Conservation (phyloP, 2,113 vertebrate genomes). For the Lasiurus borealis region DNA sequence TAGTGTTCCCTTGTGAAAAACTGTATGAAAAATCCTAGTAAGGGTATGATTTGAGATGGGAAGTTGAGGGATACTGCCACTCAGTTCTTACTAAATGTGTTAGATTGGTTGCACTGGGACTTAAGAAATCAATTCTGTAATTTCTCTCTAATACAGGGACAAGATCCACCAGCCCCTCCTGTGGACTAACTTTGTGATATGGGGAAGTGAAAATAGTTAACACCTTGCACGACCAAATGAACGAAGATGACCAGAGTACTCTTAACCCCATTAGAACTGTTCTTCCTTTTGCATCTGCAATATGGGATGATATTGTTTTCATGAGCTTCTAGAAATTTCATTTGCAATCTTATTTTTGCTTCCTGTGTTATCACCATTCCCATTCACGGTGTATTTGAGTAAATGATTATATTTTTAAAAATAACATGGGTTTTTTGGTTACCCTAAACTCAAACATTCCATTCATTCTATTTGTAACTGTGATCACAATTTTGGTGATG, state of each 20-base stretch:
- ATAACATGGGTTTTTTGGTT: constrained; percentile 74
- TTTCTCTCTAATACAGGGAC: constrained; percentile 83
- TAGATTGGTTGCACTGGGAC: neutral
- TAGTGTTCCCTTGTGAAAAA: neutral
- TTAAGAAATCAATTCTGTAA: constrained; percentile 63
- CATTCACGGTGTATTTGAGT: constrained; percentile 80
- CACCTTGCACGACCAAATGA: constrained; percentile 88
- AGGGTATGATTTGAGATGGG: neutral
- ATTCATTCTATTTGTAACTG: constrained; percentile 78
- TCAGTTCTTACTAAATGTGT: neutral
- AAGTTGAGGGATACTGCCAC: neutral
- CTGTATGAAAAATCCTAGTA: neutral
- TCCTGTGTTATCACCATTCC: constrained; percentile 79
- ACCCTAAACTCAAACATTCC: constrained; percentile 84
- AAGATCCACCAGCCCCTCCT: constrained; percentile 95
- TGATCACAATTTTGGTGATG: constrained; percentile 79
- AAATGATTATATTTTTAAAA: constrained; percentile 77
- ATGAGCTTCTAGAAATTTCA: constrained; percentile 85
- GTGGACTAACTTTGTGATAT: constrained; percentile 90
- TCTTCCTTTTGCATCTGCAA: constrained; percentile 81
- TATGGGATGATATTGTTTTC: constrained; percentile 83
- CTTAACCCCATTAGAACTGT: constrained; percentile 78
- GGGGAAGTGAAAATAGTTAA: constrained; percentile 80
- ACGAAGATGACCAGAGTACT: constrained; percentile 87
- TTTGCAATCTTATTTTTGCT: constrained; percentile 85